Evolutionary conservation across 2,113 vertebrate species (phyloP).

Genomic region (Peromyscus maniculatus): DNA sequence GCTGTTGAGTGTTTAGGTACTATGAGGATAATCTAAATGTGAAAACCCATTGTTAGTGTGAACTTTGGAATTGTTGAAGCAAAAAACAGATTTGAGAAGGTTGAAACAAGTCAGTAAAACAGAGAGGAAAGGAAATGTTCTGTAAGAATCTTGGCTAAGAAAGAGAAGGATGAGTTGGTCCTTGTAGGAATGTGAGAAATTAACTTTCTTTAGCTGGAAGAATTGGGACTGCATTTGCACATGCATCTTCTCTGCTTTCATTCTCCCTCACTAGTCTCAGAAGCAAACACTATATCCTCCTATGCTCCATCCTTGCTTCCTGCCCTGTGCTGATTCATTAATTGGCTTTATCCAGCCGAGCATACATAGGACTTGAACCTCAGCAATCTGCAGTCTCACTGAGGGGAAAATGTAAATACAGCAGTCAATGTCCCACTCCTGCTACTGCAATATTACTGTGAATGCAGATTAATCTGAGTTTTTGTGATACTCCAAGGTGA

Average conservation of each 20-base stretch:
- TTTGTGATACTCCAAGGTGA: background rate
- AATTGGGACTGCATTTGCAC: slow-evolving; percentile 19
- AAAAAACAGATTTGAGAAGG: slow-evolving; percentile 5
- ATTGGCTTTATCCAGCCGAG: background rate
- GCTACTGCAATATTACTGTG: background rate
- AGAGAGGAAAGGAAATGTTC: background rate
- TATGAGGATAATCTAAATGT: background rate
- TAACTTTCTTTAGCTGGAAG: slow-evolving; percentile 13
- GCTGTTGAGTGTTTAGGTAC: background rate
- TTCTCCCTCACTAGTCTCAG: background rate
- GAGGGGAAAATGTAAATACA: background rate
- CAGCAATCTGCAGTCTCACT: background rate
- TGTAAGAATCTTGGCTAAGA: background rate
- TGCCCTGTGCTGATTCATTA: background rate
- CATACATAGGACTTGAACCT: background rate
- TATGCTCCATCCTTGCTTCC: background rate
- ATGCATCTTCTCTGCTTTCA: background rate
- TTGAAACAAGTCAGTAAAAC: background rate
- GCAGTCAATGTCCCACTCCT: background rate
- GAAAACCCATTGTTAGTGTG: background rate
- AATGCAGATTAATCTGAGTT: slow-evolving; percentile 23
- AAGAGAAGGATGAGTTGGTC: background rate
- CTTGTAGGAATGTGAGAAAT: background rate
- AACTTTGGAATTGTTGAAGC: background rate
- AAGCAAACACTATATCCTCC: background rate